Conservation (phyloP, 2,888 invertebrate species). For the Chymomyza procnemis region DNA sequence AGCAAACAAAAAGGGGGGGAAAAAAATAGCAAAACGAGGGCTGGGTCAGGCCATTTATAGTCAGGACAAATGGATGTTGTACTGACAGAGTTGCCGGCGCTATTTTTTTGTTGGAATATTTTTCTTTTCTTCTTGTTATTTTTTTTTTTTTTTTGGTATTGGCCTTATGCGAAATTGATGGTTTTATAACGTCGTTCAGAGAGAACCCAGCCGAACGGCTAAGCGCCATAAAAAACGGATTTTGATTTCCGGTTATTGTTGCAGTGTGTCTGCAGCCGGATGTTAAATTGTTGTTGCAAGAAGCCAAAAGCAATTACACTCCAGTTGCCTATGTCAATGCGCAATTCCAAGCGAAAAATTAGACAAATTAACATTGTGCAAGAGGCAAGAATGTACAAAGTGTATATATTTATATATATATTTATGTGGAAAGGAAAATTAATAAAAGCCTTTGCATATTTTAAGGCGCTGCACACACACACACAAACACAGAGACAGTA, state of each 20-base stretch:
- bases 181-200: slow-evolving; percentile 45
- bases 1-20: slow-evolving; percentile 19
- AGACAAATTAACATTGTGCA: slow-evolving; percentile 35
- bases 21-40: background rate
- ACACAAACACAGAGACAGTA: background rate
- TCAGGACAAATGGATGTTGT: slow-evolving; percentile 36
- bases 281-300: slow-evolving; percentile 2
- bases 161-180: slow-evolving; percentile 59
- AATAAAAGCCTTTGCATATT: slow-evolving; percentile 11
- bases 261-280: background rate
- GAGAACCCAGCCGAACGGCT: slow-evolving; percentile 44
- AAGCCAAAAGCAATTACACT: background rate
- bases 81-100: background rate
- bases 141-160: background rate
- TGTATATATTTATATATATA: no score
- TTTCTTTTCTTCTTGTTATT: no score
- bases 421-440: slow-evolving; percentile 22
- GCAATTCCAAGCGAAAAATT: slow-evolving; percentile 33
- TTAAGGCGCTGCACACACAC: background rate
- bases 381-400: background rate
- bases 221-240: slow-evolving; percentile 54
- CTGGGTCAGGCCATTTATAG: slow-evolving; percentile 2
- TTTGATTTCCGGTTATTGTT: slow-evolving; percentile 6
- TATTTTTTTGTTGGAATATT: background rate
- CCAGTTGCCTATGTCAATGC: slow-evolving; percentile 8